A percentile compares a stretch with the other conserved stretches of the same genome.
Evolutionary conservation across 2,888 invertebrate genomes (phyloP).

Genomic region (Ennomos erosarius): DNA sequence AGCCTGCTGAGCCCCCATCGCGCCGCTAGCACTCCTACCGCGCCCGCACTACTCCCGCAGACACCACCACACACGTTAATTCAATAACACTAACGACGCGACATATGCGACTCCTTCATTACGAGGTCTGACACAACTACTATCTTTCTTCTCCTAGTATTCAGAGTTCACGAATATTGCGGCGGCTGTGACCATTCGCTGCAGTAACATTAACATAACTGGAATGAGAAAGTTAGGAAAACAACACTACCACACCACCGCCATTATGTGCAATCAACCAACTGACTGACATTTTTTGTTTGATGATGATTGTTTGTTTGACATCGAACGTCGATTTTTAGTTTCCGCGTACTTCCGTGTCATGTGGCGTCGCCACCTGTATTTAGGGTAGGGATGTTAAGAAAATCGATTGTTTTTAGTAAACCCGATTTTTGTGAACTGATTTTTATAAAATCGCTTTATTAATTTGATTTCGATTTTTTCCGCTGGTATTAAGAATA

Average conservation of each 20-base stretch:
- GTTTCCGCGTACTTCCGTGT: constrained; percentile 40
- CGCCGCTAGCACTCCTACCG: constrained; percentile 90
- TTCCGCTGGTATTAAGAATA: too few species aligned
- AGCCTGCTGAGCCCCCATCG: constrained; percentile 97
- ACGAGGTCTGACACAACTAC: constrained; percentile 22
- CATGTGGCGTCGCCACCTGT: too few species aligned
- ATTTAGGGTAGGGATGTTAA: constrained; percentile 49
- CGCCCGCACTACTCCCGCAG: constrained; percentile 49
- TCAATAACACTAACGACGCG: constrained; percentile 60
- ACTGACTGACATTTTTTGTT: constrained; percentile 43
- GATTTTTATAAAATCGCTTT: too few species aligned
- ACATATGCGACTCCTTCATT: constrained; percentile 60
- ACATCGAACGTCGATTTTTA: constrained; percentile 77
- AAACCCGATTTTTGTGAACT: too few species aligned
- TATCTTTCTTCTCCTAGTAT: constrained; percentile 13
- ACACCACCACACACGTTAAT: constrained; percentile 56
- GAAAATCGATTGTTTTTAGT: too few species aligned
- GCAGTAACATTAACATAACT: constrained; percentile 59
- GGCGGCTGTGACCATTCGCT: constrained; percentile 42
- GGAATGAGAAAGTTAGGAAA: constrained; percentile 56
- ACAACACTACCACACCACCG: constrained; percentile 75
- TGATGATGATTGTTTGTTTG: constrained; percentile 61
- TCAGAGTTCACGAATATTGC: constrained; percentile 31
- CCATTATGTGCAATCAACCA: constrained; percentile 68
- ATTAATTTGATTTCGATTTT: too few species aligned